A percentile compares a stretch with the other conserved stretches of the same genome.
These are phyloP conservation scores for Eupithecia abbreviata DNA, from an alignment of 2,888 invertebrate species.

Conservation along the genomic window DNA sequence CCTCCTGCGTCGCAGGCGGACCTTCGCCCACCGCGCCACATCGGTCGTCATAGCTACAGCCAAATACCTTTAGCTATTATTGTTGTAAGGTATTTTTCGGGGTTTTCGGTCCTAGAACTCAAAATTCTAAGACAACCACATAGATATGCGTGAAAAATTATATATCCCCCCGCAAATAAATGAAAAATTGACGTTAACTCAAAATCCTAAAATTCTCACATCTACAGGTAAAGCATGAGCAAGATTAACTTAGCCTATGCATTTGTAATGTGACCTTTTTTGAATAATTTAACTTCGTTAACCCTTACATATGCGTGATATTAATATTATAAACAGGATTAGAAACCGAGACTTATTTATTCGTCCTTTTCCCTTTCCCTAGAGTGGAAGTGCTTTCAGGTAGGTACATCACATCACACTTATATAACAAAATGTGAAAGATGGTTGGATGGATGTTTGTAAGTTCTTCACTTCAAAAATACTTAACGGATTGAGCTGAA, in stretches of 20 bases:
- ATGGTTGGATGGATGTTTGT: too few relatives aligned
- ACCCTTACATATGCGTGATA: constrained; percentile 6
- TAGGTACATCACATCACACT: too few relatives aligned
- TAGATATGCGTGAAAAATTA: neutral
- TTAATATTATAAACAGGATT: neutral
- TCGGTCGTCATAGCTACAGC: too few relatives aligned
- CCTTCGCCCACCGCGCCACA: too few relatives aligned
- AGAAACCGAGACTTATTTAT: neutral
- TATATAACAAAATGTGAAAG: too few relatives aligned
- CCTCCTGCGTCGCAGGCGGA: too few relatives aligned
- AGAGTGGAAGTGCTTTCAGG: neutral
- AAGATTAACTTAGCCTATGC: constrained; percentile 1
- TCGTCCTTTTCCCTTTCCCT: neutral
- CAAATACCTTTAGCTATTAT: too few relatives aligned
- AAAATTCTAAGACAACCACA: too few relatives aligned
- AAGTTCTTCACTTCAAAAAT: too few relatives aligned
- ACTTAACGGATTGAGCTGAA: too few relatives aligned
- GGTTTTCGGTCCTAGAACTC: too few relatives aligned
- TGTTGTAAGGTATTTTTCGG: too few relatives aligned
- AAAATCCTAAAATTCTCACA: neutral
- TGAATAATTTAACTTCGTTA: constrained; percentile 12
- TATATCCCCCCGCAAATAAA: neutral
- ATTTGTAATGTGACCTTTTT: constrained; percentile 1
- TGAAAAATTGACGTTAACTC: neutral
- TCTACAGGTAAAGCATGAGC: neutral